Evolutionary conservation across 2,888 invertebrate genomes (phyloP).

Genomic region (Crocallis elinguaria): DNA sequence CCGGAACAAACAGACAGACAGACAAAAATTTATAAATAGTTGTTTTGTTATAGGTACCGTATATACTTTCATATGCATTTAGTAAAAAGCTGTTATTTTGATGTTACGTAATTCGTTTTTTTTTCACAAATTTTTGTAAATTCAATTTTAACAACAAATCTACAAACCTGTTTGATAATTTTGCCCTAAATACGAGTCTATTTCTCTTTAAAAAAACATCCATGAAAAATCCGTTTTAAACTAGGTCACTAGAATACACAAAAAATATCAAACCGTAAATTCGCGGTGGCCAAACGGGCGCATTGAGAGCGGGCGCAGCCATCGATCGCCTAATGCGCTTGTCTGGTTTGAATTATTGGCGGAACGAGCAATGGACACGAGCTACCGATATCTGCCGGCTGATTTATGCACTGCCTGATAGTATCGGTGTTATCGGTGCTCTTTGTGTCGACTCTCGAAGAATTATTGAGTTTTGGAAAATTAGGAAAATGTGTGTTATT

Average conservation of each 20-base stretch:
- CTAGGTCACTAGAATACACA: conserved; percentile 13
- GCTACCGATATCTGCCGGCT: conserved; percentile 40
- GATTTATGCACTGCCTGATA: conserved; percentile 44
- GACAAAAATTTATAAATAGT: too few relatives aligned
- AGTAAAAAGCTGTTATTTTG: too few relatives aligned
- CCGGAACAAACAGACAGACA: too few relatives aligned
- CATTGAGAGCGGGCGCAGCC: conserved; percentile 24
- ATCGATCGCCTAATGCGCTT: conserved; percentile 41
- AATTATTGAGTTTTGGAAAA: conserved; percentile 9
- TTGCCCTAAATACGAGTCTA: too few relatives aligned
- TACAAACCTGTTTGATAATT: too few relatives aligned
- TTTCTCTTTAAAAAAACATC: neutral
- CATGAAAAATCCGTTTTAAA: neutral
- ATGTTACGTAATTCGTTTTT: too few relatives aligned
- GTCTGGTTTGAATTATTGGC: conserved; percentile 44
- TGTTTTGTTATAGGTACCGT: too few relatives aligned
- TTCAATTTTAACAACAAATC: too few relatives aligned
- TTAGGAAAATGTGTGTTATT: too few relatives aligned
- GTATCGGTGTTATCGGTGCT: conserved; percentile 30
- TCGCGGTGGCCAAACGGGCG: conserved; percentile 14
- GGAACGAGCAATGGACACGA: conserved; percentile 45
- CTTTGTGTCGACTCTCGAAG: conserved; percentile 16
- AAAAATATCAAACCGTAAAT: conserved; percentile 4
- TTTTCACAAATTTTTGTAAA: too few relatives aligned
- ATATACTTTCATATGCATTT: too few relatives aligned